A percentile compares a stretch with the other conserved stretches of the same genome.
phyloP scores from a whole-genome alignment of 2,113 vertebrate genomes.

The Recurvirostra avosetta region DNA sequence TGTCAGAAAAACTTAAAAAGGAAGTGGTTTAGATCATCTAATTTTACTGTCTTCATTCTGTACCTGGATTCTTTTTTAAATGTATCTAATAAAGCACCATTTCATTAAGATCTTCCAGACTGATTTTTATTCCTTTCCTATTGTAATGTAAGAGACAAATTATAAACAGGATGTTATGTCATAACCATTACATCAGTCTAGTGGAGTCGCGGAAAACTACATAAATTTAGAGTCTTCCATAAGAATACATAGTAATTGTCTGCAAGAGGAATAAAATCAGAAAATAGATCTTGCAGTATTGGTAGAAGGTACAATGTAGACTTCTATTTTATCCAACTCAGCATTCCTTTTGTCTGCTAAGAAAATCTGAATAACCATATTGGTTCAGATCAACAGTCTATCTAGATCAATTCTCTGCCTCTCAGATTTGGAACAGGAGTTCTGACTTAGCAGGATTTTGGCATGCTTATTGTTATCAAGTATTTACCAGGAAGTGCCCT shows the following conservation, averaged over 20 bases:
- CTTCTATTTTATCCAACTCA: background rate
- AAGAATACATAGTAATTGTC: background rate
- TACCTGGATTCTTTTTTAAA: background rate
- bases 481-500: background rate
- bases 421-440: background rate
- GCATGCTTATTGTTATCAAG: rapidly evolving
- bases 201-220: background rate
- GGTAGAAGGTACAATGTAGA: background rate
- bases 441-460: background rate
- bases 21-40: background rate
- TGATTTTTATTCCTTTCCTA: background rate
- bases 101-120: background rate
- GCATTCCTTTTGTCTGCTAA: background rate
- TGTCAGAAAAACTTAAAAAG: background rate
- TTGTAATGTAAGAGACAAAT: background rate
- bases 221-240: background rate
- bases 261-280: background rate
- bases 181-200: background rate
- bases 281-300: background rate
- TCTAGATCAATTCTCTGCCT: too few relatives aligned
- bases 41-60: background rate
- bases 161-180: background rate
- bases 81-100: background rate
- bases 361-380: background rate
- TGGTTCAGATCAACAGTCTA: background rate